These are phyloP conservation scores for Pelvicachromis taeniatus DNA, from an alignment of 2,113 vertebrate species.

Conservation along the genomic window DNA sequence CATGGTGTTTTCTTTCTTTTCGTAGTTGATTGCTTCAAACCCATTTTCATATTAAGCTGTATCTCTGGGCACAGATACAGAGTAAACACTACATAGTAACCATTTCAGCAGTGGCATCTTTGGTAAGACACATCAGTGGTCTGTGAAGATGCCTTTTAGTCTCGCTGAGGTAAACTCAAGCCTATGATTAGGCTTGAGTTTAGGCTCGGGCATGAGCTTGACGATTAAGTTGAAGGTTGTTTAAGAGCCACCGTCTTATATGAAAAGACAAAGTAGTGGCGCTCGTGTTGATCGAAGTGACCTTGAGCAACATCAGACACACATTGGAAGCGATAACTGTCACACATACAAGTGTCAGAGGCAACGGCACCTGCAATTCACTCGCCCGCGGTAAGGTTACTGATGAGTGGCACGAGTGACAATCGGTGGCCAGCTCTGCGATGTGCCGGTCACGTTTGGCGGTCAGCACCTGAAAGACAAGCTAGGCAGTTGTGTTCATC, in stretches of 20 bases:
- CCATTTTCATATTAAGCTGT: background rate
- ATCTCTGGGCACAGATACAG: background rate
- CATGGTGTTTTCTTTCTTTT: background rate
- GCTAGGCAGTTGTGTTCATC: background rate
- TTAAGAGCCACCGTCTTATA: background rate
- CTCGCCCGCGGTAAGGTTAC: background rate
- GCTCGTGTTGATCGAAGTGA: background rate
- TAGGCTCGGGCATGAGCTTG: background rate
- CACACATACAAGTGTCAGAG: conserved; percentile 4
- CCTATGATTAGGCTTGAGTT: background rate
- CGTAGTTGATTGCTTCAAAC: background rate
- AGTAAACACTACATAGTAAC: background rate
- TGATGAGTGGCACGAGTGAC: background rate
- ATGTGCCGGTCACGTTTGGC: background rate
- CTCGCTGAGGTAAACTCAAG: background rate
- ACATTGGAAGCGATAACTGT: background rate
- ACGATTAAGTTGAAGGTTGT: background rate
- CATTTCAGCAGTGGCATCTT: background rate
- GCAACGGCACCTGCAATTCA: conserved; percentile 5
- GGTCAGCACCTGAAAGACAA: background rate
- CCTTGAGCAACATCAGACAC: background rate
- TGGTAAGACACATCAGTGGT: background rate
- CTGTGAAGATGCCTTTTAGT: background rate
- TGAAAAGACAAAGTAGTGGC: background rate
- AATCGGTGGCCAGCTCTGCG: background rate